phyloP scores from a whole-genome alignment of 2,113 vertebrate genomes.

The Alces alces region DNA sequence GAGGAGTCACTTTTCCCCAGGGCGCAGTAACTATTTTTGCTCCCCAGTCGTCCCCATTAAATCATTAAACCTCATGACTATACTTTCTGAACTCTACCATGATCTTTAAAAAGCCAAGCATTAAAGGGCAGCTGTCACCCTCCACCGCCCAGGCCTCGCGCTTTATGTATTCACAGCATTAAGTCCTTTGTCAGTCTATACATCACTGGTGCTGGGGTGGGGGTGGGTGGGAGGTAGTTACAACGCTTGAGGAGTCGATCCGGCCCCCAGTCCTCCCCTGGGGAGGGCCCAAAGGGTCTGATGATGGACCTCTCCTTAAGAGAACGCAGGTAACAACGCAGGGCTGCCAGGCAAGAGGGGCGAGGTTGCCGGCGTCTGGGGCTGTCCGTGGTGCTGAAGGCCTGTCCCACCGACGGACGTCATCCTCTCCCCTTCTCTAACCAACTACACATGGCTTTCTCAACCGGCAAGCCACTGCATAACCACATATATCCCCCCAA shows the following conservation, averaged over 20 bases:
- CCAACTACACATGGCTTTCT: constrained; percentile 9
- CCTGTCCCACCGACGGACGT: fast-evolving
- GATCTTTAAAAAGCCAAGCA: constrained; percentile 91
- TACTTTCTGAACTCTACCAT: constrained; percentile 94
- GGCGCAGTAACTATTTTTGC: constrained; percentile 90
- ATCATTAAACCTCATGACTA: constrained; percentile 91
- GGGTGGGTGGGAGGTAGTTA: constrained; percentile 64
- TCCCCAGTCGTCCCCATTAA: constrained; percentile 91
- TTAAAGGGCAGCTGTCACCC: constrained; percentile 89
- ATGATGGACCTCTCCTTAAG: not conserved
- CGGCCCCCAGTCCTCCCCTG: not conserved
- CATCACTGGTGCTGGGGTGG: constrained; percentile 78
- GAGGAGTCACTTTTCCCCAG: constrained; percentile 89
- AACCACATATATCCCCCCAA: not conserved
- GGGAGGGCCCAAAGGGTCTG: not conserved
- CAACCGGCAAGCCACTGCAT: not conserved
- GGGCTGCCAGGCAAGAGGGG: not conserved
- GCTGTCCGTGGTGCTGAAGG: constrained; percentile 56
- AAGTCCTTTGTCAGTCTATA: constrained; percentile 89
- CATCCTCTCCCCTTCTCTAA: not conserved
- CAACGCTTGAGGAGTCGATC: constrained; percentile 20
- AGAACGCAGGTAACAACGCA: not conserved
- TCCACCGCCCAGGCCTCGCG: constrained; percentile 83
- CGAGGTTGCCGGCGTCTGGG: fast-evolving
- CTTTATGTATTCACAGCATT: constrained; percentile 88